phyloP scores from a whole-genome alignment of 2,113 vertebrate species.

The Chionomys nivalis region DNA sequence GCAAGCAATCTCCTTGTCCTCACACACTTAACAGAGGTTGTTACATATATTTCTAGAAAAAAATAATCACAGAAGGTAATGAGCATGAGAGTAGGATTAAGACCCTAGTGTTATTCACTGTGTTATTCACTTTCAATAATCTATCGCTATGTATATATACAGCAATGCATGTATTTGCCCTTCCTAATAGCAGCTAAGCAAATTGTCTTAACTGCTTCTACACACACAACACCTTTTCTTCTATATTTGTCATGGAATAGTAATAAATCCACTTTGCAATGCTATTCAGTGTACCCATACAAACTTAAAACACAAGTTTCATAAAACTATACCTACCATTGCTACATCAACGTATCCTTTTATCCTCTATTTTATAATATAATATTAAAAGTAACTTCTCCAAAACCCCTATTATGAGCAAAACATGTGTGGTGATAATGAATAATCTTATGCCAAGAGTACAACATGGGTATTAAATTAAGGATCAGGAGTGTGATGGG shows the following conservation, averaged over 20 bases:
- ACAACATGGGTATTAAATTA: background rate
- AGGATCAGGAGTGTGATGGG: background rate
- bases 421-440: background rate
- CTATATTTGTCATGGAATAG: background rate
- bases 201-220: background rate
- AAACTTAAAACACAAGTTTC: background rate
- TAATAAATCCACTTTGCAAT: conserved; percentile 13
- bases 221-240: background rate
- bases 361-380: background rate
- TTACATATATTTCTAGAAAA: background rate
- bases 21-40: background rate
- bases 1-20: background rate
- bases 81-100: background rate
- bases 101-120: background rate
- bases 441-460: background rate
- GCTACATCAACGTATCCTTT: background rate
- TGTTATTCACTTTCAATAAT: conserved; percentile 16
- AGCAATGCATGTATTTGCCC: background rate
- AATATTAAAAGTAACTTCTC: background rate
- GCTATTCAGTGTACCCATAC: background rate
- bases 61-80: background rate
- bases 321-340: background rate
- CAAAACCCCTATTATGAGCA: background rate
- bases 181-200: background rate
- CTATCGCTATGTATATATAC: background rate